Percentiles rank a stretch among this genome's conserved stretches.
Conservation (phyloP, 2,888 invertebrate genomes). For the Erebia epiphron region DNA sequence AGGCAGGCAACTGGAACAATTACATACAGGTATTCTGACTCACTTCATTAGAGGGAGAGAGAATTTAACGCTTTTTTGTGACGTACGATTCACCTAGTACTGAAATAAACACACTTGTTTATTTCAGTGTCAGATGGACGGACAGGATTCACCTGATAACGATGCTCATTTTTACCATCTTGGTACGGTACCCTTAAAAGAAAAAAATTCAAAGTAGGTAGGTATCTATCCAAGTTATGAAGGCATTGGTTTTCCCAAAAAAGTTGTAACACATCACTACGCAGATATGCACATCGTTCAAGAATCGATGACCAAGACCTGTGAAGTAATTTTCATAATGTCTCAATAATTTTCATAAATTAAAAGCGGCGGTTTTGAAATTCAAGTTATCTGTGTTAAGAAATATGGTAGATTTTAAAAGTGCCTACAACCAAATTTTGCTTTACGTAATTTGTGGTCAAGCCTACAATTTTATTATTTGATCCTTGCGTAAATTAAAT, state of each 20-base stretch:
- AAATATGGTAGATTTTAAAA: constrained; percentile 28
- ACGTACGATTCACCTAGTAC: too few species aligned
- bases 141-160: too few species aligned
- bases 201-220: too few species aligned
- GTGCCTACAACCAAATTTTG: constrained; percentile 21
- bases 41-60: too few species aligned
- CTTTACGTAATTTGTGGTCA: constrained; percentile 22
- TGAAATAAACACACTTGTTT: too few species aligned
- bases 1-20: too few species aligned
- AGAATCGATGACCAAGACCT: constrained; percentile 6
- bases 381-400: constrained; percentile 20
- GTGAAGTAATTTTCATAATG: constrained; percentile 24
- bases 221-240: too few species aligned
- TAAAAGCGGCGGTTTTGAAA: constrained; percentile 20
- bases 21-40: too few species aligned
- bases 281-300: not conserved
- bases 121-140: too few species aligned
- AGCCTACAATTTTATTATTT: constrained; percentile 11
- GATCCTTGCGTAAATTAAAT: constrained; percentile 16
- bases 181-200: too few species aligned
- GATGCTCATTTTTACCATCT: too few species aligned
- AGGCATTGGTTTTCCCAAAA: not conserved
- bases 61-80: too few species aligned
- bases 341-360: constrained; percentile 23
- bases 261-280: constrained; percentile 14